Evolutionary conservation across 2,888 invertebrate genomes (phyloP).

Genomic region (Uropetala carovei): DNA sequence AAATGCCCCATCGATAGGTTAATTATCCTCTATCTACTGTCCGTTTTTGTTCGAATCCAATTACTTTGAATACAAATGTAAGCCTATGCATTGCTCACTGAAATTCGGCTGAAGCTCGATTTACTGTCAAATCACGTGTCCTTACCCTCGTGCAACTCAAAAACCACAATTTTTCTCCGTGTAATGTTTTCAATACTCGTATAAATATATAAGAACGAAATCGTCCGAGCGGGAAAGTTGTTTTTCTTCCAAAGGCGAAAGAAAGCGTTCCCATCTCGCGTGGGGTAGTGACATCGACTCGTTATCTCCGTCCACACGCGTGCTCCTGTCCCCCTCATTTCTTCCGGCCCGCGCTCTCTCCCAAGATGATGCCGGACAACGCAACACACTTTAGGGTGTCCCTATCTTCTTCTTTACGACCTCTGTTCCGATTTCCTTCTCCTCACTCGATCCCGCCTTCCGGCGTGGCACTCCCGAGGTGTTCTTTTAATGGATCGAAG

Average conservation of each 20-base stretch:
- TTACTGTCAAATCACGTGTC: too few relatives aligned
- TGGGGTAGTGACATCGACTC: background rate
- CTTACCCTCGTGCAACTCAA: too few relatives aligned
- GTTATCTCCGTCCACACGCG: conserved; percentile 9
- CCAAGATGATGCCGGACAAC: conserved; percentile 9
- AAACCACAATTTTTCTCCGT: background rate
- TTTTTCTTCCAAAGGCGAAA: background rate
- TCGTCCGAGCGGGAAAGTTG: background rate
- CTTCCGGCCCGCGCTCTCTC: conserved; percentile 6
- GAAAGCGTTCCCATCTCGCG: background rate
- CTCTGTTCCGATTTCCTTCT: background rate
- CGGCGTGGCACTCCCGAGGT: background rate
- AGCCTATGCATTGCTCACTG: too few relatives aligned
- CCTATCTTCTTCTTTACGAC: background rate
- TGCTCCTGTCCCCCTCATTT: conserved; percentile 16
- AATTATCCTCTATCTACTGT: too few relatives aligned
- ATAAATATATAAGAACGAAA: background rate
- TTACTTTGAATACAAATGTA: too few relatives aligned
- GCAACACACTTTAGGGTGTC: background rate
- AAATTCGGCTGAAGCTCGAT: too few relatives aligned
- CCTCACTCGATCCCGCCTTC: background rate
- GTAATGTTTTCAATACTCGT: background rate
- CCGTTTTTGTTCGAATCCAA: too few relatives aligned
- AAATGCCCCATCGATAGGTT: too few relatives aligned
- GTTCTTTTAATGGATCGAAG: conserved; percentile 32